phyloP scores from a whole-genome alignment of 2,888 invertebrate species.

The Acleris emargana region DNA sequence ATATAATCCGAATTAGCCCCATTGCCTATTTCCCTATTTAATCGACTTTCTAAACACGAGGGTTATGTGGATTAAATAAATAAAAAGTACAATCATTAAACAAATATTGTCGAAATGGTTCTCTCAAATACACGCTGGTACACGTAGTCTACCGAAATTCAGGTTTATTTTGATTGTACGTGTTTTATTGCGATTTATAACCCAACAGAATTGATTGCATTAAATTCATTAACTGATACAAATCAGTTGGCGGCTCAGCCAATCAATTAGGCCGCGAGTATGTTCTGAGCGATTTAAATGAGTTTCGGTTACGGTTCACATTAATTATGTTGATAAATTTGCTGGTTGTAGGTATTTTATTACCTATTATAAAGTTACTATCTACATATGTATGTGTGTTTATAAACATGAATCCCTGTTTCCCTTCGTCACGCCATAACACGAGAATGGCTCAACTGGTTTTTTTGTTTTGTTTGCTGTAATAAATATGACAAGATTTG shows the following conservation, averaged over 20 bases:
- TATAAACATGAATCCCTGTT: no score
- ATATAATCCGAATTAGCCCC: no score
- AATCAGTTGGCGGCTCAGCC: conserved; percentile 47
- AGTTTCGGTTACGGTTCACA: conserved; percentile 5
- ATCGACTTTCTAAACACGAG: no score
- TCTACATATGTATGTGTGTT: not conserved
- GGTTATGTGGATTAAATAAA: no score
- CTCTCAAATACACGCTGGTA: no score
- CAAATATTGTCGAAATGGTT: no score
- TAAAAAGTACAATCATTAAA: no score
- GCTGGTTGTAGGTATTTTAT: not conserved
- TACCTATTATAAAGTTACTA: not conserved
- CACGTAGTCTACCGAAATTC: not conserved
- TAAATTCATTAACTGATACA: conserved; percentile 56
- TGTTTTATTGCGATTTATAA: conserved; percentile 46
- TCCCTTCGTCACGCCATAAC: no score
- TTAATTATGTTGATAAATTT: not conserved
- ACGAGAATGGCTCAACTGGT: no score
- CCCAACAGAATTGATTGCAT: conserved; percentile 45
- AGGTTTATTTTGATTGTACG: conserved; percentile 19
- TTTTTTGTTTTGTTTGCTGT: no score
- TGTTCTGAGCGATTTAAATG: conserved; percentile 12
- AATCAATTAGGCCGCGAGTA: conserved; percentile 40
- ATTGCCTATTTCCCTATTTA: no score
- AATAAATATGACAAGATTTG: no score